A percentile compares a stretch with the other conserved stretches of the same genome.
Evolutionary conservation across 2,888 invertebrate species (phyloP).

Genomic region (Ephialtes manifestator): DNA sequence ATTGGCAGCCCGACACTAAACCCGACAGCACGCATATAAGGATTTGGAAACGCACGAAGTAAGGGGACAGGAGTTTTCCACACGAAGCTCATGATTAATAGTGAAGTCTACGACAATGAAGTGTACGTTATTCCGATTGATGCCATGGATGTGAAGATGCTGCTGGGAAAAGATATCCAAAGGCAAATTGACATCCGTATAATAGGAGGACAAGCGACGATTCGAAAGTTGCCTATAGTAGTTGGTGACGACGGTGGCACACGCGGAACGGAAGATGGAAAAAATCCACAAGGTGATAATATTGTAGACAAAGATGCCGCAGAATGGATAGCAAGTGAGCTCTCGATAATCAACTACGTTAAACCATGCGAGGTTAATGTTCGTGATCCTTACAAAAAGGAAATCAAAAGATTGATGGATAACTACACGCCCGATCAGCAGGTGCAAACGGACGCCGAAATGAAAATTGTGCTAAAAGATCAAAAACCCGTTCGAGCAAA

Average conservation of each 20-base stretch:
- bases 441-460: constrained; percentile 72
- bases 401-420: constrained; percentile 59
- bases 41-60: constrained; percentile 21
- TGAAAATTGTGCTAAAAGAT: constrained; percentile 76
- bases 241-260: no score
- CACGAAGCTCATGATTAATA: background rate
- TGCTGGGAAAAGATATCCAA: no score
- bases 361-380: no score
- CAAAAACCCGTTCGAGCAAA: constrained; percentile 61
- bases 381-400: constrained; percentile 2
- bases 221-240: background rate
- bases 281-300: no score
- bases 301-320: background rate
- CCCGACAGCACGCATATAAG: no score
- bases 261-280: background rate
- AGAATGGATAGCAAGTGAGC: background rate
- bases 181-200: constrained; percentile 19
- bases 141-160: no score
- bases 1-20: no score
- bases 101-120: background rate
- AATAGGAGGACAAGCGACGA: constrained; percentile 11
- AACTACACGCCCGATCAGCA: constrained; percentile 71
- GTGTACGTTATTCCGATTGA: constrained; percentile 11
- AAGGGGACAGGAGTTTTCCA: constrained; percentile 16
- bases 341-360: background rate